Conservation (phyloP, 2,888 invertebrate species). For the Andrena minutula region DNA sequence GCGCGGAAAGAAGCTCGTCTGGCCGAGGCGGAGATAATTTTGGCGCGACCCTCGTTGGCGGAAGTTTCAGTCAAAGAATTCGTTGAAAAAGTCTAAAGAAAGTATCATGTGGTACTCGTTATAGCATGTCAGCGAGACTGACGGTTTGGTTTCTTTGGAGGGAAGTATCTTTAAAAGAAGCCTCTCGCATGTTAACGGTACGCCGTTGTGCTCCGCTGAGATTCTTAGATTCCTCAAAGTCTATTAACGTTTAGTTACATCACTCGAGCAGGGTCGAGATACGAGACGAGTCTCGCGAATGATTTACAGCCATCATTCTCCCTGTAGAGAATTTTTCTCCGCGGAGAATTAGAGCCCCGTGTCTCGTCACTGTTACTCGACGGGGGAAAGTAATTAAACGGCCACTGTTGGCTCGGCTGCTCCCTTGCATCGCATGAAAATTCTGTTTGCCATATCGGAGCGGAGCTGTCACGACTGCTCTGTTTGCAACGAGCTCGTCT, state of each 20-base stretch:
- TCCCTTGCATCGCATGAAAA: constrained; percentile 43
- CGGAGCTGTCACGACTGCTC: constrained; percentile 38
- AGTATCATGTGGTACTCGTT: constrained; percentile 45
- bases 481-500: constrained; percentile 60
- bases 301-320: constrained; percentile 14
- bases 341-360: not conserved
- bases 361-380: not conserved
- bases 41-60: not conserved
- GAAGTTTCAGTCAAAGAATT: not conserved
- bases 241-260: not conserved
- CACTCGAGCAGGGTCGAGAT: not conserved
- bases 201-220: not conserved
- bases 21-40: not conserved
- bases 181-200: not conserved
- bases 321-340: not conserved
- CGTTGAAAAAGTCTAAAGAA: not conserved
- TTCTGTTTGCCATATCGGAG: constrained; percentile 41
- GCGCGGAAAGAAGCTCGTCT: not conserved
- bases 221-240: not conserved
- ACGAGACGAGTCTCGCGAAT: not conserved
- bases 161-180: not conserved
- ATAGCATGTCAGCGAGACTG: not conserved
- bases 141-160: not conserved
- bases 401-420: constrained; percentile 14
- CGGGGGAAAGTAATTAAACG: constrained; percentile 39